A percentile compares a stretch with the other conserved stretches of the same genome.
These are phyloP conservation scores for Chrysotoxum bicinctum DNA, from an alignment of 2,888 invertebrate species.

Conservation along the genomic window DNA sequence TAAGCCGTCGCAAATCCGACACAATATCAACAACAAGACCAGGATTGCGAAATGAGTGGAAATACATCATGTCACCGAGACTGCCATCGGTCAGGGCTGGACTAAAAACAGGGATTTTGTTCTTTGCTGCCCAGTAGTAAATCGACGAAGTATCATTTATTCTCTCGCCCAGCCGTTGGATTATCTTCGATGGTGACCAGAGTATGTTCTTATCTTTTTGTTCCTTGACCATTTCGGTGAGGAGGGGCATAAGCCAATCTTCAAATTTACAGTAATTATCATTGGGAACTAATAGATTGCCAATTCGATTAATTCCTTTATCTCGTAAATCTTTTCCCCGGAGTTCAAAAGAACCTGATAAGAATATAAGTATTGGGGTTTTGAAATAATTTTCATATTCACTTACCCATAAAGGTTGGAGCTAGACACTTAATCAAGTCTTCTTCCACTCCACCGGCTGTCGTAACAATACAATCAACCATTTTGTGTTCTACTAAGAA, in stretches of 20 bases:
- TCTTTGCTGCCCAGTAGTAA: slow-evolving; percentile 98
- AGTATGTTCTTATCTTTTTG: slow-evolving; percentile 88
- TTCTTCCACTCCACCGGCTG: slow-evolving; percentile 99
- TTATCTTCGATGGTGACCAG: slow-evolving; percentile 97
- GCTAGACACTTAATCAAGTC: slow-evolving; percentile 99
- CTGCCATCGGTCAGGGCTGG: slow-evolving; percentile 99
- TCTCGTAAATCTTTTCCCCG: slow-evolving; percentile 90
- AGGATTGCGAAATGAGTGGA: slow-evolving; percentile 96
- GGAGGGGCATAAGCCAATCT: slow-evolving; percentile 95
- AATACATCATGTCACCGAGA: slow-evolving; percentile 99
- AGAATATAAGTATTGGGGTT: not conserved
- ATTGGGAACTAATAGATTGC: slow-evolving; percentile 98
- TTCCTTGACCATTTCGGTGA: slow-evolving; percentile 94
- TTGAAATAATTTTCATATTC: not conserved
- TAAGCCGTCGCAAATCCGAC: slow-evolving; percentile 93
- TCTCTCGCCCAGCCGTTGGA: slow-evolving; percentile 90
- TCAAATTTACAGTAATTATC: slow-evolving; percentile 99
- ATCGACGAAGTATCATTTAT: slow-evolving; percentile 96
- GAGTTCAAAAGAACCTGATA: slow-evolving; percentile 87
- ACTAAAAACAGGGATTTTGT: slow-evolving; percentile 98
- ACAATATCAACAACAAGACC: slow-evolving; percentile 96
- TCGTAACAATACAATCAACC: slow-evolving; percentile 98
- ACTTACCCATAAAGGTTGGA: slow-evolving; percentile 92
- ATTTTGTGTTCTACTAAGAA: slow-evolving; percentile 93
- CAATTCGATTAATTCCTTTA: slow-evolving; percentile 91